Conservation (phyloP, 2,888 invertebrate genomes). For the Mylabris sibirica region DNA sequence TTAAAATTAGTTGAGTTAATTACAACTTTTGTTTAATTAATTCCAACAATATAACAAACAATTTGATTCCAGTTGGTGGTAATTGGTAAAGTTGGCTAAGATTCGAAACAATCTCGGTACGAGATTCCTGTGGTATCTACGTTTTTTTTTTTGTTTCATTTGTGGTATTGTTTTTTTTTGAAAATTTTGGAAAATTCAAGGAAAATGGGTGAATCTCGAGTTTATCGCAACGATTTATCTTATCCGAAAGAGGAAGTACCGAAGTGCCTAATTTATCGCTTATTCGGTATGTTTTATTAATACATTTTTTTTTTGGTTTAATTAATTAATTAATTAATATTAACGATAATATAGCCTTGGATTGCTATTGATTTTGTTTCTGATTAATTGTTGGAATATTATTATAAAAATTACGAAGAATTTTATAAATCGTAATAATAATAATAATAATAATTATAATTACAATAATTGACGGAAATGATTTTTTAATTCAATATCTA, state of each 20-base stretch:
- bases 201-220: constrained; percentile 45
- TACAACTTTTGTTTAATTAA: too few species aligned
- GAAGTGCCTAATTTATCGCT: constrained; percentile 57
- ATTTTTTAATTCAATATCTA: constrained; percentile 5
- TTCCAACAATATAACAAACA: too few species aligned
- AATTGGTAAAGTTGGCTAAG: too few species aligned
- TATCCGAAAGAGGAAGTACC: constrained; percentile 57
- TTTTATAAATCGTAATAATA: too few species aligned
- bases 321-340: constrained; percentile 1
- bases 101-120: too few species aligned
- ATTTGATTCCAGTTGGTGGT: too few species aligned
- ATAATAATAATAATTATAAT: too few species aligned
- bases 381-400: neutral
- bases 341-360: constrained; percentile 18
- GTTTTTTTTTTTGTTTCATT: neutral
- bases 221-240: constrained; percentile 56
- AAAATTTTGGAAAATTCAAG: constrained; percentile 7
- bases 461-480: neutral
- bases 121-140: too few species aligned
- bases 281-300: constrained; percentile 48
- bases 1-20: too few species aligned
- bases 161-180: neutral
- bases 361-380: constrained; percentile 12
- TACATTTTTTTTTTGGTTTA: neutral
- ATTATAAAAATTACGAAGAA: neutral